These are phyloP conservation scores for Vireo altiloquus DNA, from an alignment of 2,113 vertebrate genomes.

Conservation along the genomic window DNA sequence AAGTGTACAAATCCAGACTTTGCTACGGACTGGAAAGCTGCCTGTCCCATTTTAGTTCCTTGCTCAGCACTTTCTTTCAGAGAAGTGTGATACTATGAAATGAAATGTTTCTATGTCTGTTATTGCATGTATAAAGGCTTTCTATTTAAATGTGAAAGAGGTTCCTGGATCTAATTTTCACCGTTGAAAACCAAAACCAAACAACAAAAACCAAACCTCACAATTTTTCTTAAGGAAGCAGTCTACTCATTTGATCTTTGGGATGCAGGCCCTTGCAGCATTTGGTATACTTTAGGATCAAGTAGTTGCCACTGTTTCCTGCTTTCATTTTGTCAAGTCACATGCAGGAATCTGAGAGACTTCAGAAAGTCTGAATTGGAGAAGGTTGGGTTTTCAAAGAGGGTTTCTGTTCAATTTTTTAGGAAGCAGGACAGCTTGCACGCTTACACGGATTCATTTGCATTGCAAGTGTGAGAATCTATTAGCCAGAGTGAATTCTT, in stretches of 20 bases:
- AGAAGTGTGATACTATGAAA: neutral
- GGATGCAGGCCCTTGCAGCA: neutral
- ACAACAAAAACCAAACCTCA: neutral
- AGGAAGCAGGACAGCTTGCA: neutral
- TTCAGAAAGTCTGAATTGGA: neutral
- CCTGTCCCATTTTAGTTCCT: neutral
- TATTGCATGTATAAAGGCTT: neutral
- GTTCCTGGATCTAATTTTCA: neutral
- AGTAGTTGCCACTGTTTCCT: neutral
- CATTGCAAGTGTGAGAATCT: neutral
- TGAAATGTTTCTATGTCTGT: neutral
- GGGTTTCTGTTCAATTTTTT: neutral
- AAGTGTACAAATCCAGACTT: neutral
- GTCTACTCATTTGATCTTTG: neutral
- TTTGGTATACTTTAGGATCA: fast-evolving
- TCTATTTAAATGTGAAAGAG: neutral
- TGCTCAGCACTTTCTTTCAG: neutral
- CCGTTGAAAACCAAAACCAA: neutral
- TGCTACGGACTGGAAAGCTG: neutral
- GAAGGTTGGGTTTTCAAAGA: neutral
- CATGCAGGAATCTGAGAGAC: neutral
- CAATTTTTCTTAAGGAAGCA: neutral
- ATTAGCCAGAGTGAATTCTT: neutral
- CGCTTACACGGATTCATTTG: neutral
- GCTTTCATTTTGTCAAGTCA: fast-evolving